A percentile compares a stretch with the other conserved stretches of the same genome.
These are phyloP conservation scores for Amblyjoppa proteus DNA, from an alignment of 2,888 invertebrate species.

Conservation along the genomic window DNA sequence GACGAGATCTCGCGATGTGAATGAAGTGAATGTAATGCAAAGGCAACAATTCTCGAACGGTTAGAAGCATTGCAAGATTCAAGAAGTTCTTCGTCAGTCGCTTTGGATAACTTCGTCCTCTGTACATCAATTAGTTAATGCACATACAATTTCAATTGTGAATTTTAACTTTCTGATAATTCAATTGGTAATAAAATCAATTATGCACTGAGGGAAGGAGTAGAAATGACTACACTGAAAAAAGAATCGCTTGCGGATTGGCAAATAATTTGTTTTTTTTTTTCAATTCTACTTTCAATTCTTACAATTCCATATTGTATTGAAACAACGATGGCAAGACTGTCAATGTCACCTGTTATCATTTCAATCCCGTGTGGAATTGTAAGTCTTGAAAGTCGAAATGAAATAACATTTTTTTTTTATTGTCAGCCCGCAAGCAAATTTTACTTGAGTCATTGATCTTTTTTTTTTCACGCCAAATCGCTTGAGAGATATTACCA, in stretches of 20 bases:
- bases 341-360: not conserved
- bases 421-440: no score
- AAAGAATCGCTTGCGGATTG: no score
- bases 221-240: no score
- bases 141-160: not conserved
- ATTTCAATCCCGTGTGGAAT: no score
- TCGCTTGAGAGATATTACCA: no score
- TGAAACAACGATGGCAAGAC: not conserved
- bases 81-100: not conserved
- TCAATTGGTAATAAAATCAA: not conserved
- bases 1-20: not conserved
- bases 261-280: no score
- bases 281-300: no score
- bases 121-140: not conserved
- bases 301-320: not conserved
- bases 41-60: not conserved
- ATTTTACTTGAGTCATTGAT: no score
- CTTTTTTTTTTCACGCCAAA: no score
- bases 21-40: not conserved
- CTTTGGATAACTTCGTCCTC: not conserved
- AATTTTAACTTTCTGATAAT: not conserved
- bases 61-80: not conserved
- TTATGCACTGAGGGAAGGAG: no score
- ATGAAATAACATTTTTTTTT: no score
- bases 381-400: no score